These are phyloP conservation scores for Pygmarrhopalites habei DNA, from an alignment of 1,140 invertebrate genomes.

Conservation along the genomic window DNA sequence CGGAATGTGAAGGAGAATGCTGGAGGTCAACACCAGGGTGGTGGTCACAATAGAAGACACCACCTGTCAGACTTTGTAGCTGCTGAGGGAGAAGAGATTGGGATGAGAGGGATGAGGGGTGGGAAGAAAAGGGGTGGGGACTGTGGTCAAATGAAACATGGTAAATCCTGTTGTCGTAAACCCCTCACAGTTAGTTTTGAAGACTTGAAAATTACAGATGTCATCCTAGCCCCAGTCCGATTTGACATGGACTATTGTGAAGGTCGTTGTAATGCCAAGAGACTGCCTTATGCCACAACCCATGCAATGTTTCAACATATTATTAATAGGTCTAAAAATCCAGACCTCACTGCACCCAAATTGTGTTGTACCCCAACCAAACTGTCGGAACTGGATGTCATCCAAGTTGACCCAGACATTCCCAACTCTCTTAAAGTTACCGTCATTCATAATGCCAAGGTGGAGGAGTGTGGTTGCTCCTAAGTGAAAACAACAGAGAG, in stretches of 20 bases:
- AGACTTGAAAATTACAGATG: slow-evolving; percentile 32
- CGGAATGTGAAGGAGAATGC: not conserved
- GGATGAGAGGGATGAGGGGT: not conserved
- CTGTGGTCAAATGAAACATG: slow-evolving; percentile 31
- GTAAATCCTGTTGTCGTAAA: slow-evolving; percentile 33
- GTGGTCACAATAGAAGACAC: not conserved
- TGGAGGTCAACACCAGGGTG: not conserved
- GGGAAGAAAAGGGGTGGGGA: slow-evolving; percentile 13
- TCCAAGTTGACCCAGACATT: slow-evolving; percentile 51
- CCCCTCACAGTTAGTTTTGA: slow-evolving; percentile 29
- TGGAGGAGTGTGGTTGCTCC: slow-evolving; percentile 65
- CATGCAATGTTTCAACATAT: slow-evolving; percentile 65
- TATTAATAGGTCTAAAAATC: slow-evolving; percentile 47
- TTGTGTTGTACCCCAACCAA: slow-evolving; percentile 66
- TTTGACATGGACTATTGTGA: slow-evolving; percentile 67
- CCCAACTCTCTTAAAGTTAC: slow-evolving; percentile 58
- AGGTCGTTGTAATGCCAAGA: slow-evolving; percentile 58
- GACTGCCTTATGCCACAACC: slow-evolving; percentile 53
- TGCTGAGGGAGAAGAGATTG: not conserved
- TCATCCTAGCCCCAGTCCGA: slow-evolving; percentile 58
- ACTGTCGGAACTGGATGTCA: slow-evolving; percentile 57
- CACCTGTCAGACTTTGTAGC: not conserved
- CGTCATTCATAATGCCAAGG: slow-evolving; percentile 63
- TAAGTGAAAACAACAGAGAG: slow-evolving; percentile 42
- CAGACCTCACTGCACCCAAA: slow-evolving; percentile 48